Percentiles rank a stretch among this genome's conserved stretches.
Evolutionary conservation across 2,888 invertebrate genomes (phyloP).

Genomic region (Campopleginae sp.): DNA sequence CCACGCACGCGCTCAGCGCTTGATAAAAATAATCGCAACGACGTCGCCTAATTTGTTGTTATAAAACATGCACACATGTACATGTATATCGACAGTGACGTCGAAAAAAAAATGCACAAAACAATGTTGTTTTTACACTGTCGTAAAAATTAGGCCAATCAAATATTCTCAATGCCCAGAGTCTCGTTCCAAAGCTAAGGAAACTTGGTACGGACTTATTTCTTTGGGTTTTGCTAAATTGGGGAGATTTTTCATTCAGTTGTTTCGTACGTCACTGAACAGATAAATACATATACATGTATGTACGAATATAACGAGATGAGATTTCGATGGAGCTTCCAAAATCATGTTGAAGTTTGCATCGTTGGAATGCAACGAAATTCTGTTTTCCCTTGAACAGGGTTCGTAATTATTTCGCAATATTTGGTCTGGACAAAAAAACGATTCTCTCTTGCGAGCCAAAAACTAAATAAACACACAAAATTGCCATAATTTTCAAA

Average conservation of each 20-base stretch:
- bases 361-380: too few species aligned
- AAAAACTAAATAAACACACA: too few species aligned
- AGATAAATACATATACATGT: constrained; percentile 5
- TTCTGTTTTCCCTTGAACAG: too few species aligned
- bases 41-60: constrained; percentile 28
- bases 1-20: constrained; percentile 61
- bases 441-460: too few species aligned
- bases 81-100: neutral
- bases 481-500: too few species aligned
- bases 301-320: neutral
- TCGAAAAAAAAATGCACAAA: neutral
- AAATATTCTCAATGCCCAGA: neutral
- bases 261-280: neutral
- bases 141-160: neutral
- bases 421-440: too few species aligned
- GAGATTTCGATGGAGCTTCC: neutral
- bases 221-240: neutral
- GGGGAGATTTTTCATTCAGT: neutral
- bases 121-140: neutral
- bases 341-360: too few species aligned
- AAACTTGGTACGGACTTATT: neutral
- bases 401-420: too few species aligned
- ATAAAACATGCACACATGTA: neutral
- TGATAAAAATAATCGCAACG: constrained; percentile 48
- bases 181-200: neutral